Conservation (phyloP, 2,888 invertebrate genomes). For the Leptopilina myrica region DNA sequence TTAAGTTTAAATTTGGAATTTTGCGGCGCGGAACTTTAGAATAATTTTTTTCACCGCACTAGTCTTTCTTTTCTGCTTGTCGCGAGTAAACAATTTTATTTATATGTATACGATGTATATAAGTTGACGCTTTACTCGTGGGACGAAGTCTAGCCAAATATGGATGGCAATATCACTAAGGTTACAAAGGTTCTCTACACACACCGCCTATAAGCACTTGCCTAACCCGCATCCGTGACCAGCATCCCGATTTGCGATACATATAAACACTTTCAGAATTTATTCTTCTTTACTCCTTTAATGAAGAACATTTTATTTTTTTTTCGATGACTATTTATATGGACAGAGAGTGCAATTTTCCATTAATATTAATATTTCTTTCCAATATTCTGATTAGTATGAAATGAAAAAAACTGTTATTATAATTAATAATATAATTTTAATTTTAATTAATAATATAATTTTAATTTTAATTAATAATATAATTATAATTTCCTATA, state of each 20-base stretch:
- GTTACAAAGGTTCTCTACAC: neutral
- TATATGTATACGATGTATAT: neutral
- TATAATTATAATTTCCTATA: too few relatives aligned
- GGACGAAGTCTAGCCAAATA: slow-evolving; percentile 80
- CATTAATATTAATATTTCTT: too few relatives aligned
- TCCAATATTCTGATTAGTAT: too few relatives aligned
- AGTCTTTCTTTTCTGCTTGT: slow-evolving; percentile 4
- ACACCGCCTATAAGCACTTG: slow-evolving; percentile 49
- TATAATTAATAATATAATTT: too few relatives aligned
- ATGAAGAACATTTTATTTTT: neutral
- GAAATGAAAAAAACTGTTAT: too few relatives aligned
- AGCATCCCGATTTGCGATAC: slow-evolving; percentile 26
- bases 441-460: too few relatives aligned
- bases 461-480: too few relatives aligned
- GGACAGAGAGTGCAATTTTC: neutral
- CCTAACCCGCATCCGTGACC: slow-evolving; percentile 54
- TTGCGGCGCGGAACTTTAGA: too few relatives aligned
- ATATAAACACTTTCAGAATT: neutral
- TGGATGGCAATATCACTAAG: slow-evolving; percentile 69
- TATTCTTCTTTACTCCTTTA: slow-evolving; percentile 24
- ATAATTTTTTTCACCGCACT: too few relatives aligned
- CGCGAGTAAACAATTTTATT: slow-evolving; percentile 13
- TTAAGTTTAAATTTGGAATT: too few relatives aligned
- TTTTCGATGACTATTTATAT: slow-evolving; percentile 21
- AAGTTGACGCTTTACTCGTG: slow-evolving; percentile 68